Evolutionary conservation across 2,113 vertebrate species (phyloP).

Genomic region (Solea solea): DNA sequence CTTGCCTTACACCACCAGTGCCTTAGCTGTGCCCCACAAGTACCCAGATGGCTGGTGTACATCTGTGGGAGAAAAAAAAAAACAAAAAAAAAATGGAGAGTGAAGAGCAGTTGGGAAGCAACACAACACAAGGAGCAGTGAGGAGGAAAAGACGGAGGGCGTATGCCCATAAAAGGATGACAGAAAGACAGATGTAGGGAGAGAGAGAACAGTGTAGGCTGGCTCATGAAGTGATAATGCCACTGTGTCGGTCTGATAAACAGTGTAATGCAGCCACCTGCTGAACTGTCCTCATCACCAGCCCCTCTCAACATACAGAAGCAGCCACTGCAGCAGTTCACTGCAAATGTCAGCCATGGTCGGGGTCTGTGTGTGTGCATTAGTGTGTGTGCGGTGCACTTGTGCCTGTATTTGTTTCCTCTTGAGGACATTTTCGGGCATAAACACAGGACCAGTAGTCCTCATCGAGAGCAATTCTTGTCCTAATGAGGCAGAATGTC

Average conservation of each 20-base stretch:
- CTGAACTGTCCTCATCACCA: constrained; percentile 63
- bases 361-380: constrained; percentile 20
- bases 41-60: constrained; percentile 62
- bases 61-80: constrained; percentile 41
- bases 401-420: too few species aligned
- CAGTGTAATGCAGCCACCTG: constrained; percentile 72
- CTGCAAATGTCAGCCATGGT: constrained; percentile 71
- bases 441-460: too few species aligned
- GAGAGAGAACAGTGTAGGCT: constrained; percentile 1
- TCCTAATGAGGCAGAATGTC: too few species aligned
- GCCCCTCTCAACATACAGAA: neutral
- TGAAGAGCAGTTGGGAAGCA: constrained; percentile 56
- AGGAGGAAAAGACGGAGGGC: constrained; percentile 45
- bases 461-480: too few species aligned
- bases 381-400: neutral
- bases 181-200: constrained; percentile 48
- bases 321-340: constrained; percentile 67
- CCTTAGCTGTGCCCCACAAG: constrained; percentile 41
- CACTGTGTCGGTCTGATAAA: constrained; percentile 67
- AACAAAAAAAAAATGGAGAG: constrained; percentile 6
- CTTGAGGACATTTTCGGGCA: too few species aligned
- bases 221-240: constrained; percentile 67
- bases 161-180: constrained; percentile 38
- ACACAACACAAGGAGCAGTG: constrained; percentile 49
- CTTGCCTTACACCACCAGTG: constrained; percentile 36